phyloP scores from a whole-genome alignment of 2,888 invertebrate species.

The Prenolepis imparis region DNA sequence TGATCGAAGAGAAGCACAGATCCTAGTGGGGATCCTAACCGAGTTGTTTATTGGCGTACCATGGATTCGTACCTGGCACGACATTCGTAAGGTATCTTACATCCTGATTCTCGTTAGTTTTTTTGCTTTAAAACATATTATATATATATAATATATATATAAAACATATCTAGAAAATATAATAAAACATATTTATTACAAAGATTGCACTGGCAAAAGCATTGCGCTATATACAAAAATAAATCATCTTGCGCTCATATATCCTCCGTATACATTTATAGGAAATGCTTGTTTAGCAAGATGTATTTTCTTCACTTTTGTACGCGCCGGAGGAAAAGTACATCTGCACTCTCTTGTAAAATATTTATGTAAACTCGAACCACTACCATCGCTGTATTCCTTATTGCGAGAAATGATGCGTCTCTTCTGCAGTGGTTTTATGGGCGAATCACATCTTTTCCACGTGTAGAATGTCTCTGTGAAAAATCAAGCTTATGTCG shows the following conservation, averaged over 20 bases:
- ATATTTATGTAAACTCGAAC: constrained; percentile 19
- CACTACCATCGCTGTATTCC: neutral
- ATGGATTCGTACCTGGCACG: neutral
- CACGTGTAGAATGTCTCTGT: neutral
- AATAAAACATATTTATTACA: neutral
- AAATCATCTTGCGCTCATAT: neutral
- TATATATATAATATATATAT: too few relatives aligned
- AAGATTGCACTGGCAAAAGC: neutral
- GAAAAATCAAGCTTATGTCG: neutral
- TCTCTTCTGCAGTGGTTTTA: neutral
- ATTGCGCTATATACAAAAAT: neutral
- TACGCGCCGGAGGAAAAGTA: neutral
- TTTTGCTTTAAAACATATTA: neutral
- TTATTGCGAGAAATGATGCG: neutral
- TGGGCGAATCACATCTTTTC: neutral
- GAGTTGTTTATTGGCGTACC: constrained; percentile 9
- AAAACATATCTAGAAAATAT: too few relatives aligned
- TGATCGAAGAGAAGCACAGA: constrained; percentile 34
- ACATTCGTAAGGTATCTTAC: constrained; percentile 7
- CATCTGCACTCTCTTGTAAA: constrained; percentile 4
- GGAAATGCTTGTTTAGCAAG: neutral
- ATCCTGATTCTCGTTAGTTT: neutral
- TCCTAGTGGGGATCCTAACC: constrained; percentile 24
- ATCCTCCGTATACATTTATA: neutral
- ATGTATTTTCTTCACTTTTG: neutral